These are phyloP conservation scores for Antechinus stuartii DNA, from an alignment of 2,113 vertebrate genomes.

Conservation along the genomic window DNA sequence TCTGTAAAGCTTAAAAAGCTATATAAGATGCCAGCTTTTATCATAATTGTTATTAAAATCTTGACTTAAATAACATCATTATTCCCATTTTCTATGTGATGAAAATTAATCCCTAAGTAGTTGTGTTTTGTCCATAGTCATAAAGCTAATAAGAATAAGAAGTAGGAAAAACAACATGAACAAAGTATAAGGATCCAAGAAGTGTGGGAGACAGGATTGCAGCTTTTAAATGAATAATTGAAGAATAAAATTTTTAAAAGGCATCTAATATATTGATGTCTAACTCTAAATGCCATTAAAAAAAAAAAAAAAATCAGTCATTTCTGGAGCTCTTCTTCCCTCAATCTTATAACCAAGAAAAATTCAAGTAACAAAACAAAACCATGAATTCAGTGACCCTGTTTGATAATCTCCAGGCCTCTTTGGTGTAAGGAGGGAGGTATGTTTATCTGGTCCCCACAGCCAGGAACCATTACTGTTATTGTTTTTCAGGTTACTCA, in stretches of 20 bases:
- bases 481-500: not conserved
- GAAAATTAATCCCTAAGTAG: not conserved
- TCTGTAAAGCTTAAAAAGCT: not conserved
- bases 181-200: not conserved
- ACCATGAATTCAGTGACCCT: not conserved
- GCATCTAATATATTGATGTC: not conserved
- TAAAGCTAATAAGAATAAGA: not conserved
- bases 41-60: not conserved
- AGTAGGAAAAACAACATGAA: not conserved
- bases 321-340: not conserved
- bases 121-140: not conserved
- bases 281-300: not conserved
- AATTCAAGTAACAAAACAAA: not conserved
- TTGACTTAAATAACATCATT: not conserved
- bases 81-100: not conserved
- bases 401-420: not conserved
- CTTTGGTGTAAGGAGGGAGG: not conserved
- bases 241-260: not conserved
- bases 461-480: not conserved
- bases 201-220: not conserved
- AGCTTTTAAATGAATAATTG: not conserved
- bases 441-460: not conserved
- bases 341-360: not conserved
- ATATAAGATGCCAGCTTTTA: not conserved
- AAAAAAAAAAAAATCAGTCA: not conserved